Evolutionary conservation across 2,113 vertebrate genomes (phyloP), one percentile per base, ranked within the genome.

Genomic region (Emydocephalus ijimae): DNA sequence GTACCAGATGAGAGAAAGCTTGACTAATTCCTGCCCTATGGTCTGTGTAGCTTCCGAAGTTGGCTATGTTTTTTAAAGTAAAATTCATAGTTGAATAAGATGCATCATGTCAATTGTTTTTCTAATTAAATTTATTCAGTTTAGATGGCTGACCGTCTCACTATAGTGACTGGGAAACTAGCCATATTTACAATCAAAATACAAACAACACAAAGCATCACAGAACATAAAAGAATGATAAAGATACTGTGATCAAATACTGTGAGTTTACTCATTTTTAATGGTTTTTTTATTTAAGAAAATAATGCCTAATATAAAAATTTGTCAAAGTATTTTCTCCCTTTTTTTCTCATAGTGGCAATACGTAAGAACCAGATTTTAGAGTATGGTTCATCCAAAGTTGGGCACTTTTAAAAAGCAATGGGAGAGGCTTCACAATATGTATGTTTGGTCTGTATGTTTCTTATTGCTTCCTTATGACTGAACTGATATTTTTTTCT

Each of bases 261-360:
- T 95, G 93, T 94, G 91, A 54, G 94, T 95, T 91, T 95, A 96
- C 90, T 96, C 89, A 74, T 9, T 87, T 69, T 93, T 86, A 87
- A 48, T 89, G 26, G 29, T 87, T 96, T 97, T 97, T 97, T 97
- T 97, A 95, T 93, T 96, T 94, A 93, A 93, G 94, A 90, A 90
- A 95, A 89, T 89, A 92, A 52, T 81, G 21, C 59, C 61, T 69
- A 34, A 91, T 45, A 94, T 95, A 89, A 92, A 56, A 95, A 92
- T 34, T 91, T 52, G 21, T 45, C 85, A 57, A 85, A 93, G 52
- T 93, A 95, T 91, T 34, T 91, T 93, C 34, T 93, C 48, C 48
- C 7, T 81, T 0, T 34, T 74, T 20, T 6, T 5, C 90, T 89
- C 64, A 5, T 93, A 91, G 29, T 94, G 95, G 91, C 0, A 93